phyloP scores from a whole-genome alignment of 2,888 invertebrate genomes.

The Melipona bicolor region DNA sequence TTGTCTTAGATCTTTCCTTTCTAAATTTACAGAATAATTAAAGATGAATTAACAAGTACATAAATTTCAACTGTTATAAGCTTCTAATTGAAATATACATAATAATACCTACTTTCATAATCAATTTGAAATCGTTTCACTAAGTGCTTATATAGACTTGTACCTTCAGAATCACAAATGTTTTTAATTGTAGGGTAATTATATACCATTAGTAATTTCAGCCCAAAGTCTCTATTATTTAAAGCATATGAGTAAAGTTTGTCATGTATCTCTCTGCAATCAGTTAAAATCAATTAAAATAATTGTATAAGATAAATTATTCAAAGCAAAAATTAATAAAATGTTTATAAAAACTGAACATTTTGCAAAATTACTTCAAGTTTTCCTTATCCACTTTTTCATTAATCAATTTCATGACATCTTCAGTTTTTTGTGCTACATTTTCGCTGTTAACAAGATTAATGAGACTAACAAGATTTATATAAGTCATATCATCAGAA shows the following conservation, averaged over 20 bases:
- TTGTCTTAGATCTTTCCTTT: slow-evolving; percentile 63
- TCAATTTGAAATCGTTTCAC: slow-evolving; percentile 33
- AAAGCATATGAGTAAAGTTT: slow-evolving; percentile 67
- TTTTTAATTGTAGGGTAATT: not conserved
- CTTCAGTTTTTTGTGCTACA: slow-evolving; percentile 29
- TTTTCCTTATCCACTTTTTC: slow-evolving; percentile 26
- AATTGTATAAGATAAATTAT: not conserved
- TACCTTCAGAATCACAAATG: not conserved
- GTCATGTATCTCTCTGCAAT: slow-evolving; percentile 52
- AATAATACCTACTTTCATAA: slow-evolving; percentile 51
- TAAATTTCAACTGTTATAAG: slow-evolving; percentile 7
- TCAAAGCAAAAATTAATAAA: not conserved
- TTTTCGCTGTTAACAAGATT: slow-evolving; percentile 44
- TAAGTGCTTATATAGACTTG: not conserved
- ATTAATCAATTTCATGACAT: slow-evolving; percentile 36
- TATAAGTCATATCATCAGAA: slow-evolving; percentile 45
- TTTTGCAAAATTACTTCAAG: slow-evolving; percentile 48
- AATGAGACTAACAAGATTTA: slow-evolving; percentile 59
- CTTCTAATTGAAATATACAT: not conserved
- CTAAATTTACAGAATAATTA: slow-evolving; percentile 60
- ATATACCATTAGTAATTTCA: slow-evolving; percentile 55
- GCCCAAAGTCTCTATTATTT: slow-evolving; percentile 65
- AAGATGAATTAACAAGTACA: not conserved
- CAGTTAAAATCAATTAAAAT: not conserved
- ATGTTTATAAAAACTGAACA: not conserved